Evolutionary conservation across 2,797 vertebrate species (phyloP), one percentile per base, ranked within the genome.

Genomic region (Megalops cyprinoides): DNA sequence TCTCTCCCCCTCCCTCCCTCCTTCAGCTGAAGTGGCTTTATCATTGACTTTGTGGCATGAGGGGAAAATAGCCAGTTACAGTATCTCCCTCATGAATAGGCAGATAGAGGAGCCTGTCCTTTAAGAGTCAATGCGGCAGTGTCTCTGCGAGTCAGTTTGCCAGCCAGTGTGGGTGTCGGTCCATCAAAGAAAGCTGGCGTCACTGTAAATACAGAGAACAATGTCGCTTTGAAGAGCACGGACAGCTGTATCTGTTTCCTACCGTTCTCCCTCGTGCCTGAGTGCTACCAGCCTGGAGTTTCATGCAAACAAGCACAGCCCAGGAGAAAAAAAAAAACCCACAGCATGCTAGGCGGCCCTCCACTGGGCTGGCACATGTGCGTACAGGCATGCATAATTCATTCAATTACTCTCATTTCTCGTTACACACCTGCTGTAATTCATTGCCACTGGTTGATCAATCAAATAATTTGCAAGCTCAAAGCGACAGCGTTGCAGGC

Each of bases 361-460:
- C 51, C 34, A 39, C 34, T 65, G 48, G 25, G 34, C 65, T 10
- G 60, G 39, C 79, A 39, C 53, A 34, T 74, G 51, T 73, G 48
- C 62, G 18, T 25, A 20, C 48, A 7, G 44, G 18, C 55, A 10
- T 80, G 71, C 56, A 80, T 75, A 76, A 76, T 80, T 58, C 75
- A 76, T 51, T 8, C 74, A 76, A 15, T 49, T 74, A 48, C 44
- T 46, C 71, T 31, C 10, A 34, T 53, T 23, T 49, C 69, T 39
- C 56, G 44, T 44, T 39, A 55, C 5, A 78, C 39, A 48, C 34
- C 73, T 65, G 42, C 23, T n/a, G 34, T 56, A 28, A 79, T 7
- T 80, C 55, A 58, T 48, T 46, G 23, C 44, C 49, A 28, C 20
- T 44, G 71, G 71, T 58, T 74, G 46, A 49, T 74, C 79, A 80